These are phyloP conservation scores for Cotesia vestalis DNA, from an alignment of 1,140 invertebrate genomes.

Conservation along the genomic window DNA sequence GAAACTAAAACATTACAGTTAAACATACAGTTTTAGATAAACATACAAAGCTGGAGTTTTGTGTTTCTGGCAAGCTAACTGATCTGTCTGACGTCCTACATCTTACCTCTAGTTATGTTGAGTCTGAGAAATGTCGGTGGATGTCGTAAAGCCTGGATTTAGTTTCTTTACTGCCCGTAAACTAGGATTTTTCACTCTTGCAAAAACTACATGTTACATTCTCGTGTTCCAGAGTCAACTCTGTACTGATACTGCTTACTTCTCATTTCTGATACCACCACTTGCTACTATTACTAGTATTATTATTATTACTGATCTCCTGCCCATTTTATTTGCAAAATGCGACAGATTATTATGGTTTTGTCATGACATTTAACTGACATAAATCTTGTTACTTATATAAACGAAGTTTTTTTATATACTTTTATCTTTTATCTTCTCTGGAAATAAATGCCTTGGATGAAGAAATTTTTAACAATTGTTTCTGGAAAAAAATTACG, in stretches of 20 bases:
- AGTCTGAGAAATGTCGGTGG: slow-evolving; percentile 13
- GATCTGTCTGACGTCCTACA: slow-evolving; percentile 3
- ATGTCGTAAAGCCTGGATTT: slow-evolving; percentile 22
- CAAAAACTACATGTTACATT: too few relatives aligned
- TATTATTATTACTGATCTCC: not conserved
- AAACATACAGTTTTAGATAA: not conserved
- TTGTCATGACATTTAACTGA: not conserved
- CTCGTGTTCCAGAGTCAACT: too few relatives aligned
- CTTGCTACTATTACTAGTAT: not conserved
- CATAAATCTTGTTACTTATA: not conserved
- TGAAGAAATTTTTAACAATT: not conserved
- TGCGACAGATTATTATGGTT: not conserved
- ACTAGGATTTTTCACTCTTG: slow-evolving; percentile 18
- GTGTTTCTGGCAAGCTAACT: slow-evolving; percentile 2
- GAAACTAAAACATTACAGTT: too few relatives aligned
- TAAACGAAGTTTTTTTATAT: not conserved
- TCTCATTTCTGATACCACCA: not conserved
- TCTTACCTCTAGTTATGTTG: not conserved
- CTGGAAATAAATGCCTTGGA: too few relatives aligned
- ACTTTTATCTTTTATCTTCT: not conserved
- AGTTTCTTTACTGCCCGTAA: slow-evolving; percentile 16
- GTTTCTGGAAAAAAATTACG: not conserved
- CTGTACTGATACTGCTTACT: not conserved
- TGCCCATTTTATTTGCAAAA: not conserved
- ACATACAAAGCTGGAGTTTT: not conserved